Conservation (phyloP, 2,888 invertebrate genomes). For the Caenorhabditis auriculariae region DNA sequence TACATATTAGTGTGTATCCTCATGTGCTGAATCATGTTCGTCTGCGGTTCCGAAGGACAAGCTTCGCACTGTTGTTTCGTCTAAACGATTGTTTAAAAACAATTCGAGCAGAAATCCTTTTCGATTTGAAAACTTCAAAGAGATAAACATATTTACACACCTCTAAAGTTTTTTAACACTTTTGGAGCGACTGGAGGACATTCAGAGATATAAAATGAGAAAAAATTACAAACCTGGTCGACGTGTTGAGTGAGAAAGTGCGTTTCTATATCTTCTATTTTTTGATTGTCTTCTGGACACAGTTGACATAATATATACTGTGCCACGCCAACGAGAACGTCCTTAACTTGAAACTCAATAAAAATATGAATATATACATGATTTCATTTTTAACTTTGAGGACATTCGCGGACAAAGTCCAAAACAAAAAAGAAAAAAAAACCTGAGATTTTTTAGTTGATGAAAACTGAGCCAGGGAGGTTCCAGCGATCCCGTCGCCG, state of each 20-base stretch:
- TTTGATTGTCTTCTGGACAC: conserved; percentile 46
- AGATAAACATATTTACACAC: background rate
- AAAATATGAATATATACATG: too few relatives aligned
- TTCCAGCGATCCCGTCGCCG: background rate
- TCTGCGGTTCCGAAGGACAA: conserved; percentile 35
- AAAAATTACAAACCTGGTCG: conserved; percentile 22
- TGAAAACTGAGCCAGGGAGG: background rate
- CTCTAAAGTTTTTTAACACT: too few relatives aligned
- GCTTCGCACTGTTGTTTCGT: conserved; percentile 37
- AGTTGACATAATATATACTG: conserved; percentile 47
- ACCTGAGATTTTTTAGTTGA: background rate
- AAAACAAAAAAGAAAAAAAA: background rate
- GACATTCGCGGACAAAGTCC: background rate
- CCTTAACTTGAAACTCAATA: too few relatives aligned
- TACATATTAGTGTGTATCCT: conserved; percentile 41
- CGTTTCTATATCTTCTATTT: conserved; percentile 35
- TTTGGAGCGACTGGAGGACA: background rate
- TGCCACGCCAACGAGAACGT: conserved; percentile 44
- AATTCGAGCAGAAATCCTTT: too few relatives aligned
- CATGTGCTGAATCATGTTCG: conserved; percentile 40
- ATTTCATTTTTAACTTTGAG: background rate
- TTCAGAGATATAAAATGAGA: background rate
- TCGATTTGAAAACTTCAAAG: background rate
- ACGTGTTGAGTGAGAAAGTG: conserved; percentile 42
- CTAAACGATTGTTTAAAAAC: background rate